A percentile compares a stretch with the other conserved stretches of the same genome.
Conservation (phyloP, 1,140 invertebrate genomes). For the Brachionus paranguensis region DNA sequence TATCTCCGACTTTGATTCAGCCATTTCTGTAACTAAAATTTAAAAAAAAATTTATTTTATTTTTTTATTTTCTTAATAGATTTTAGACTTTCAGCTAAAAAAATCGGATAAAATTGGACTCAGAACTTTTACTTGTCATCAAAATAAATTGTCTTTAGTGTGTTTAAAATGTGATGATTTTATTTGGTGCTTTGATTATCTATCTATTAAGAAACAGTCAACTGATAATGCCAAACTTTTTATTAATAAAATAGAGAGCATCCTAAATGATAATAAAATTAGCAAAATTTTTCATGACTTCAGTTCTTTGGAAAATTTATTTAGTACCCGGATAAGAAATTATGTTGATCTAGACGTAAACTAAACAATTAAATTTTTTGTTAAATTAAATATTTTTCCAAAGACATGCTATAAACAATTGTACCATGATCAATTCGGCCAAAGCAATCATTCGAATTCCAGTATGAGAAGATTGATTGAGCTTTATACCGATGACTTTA, state of each 20-base stretch:
- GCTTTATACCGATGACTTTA: background rate
- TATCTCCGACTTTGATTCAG: background rate
- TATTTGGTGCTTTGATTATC: conserved; percentile 6
- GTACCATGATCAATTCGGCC: background rate
- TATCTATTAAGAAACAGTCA: background rate
- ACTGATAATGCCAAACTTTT: background rate
- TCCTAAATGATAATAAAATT: background rate
- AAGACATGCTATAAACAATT: background rate
- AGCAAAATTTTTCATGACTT: background rate
- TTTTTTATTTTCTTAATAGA: background rate
- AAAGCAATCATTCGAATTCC: background rate
- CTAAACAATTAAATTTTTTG: background rate
- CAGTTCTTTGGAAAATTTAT: background rate
- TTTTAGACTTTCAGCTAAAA: background rate
- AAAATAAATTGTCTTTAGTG: background rate
- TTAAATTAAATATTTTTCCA: background rate
- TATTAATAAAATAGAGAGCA: background rate
- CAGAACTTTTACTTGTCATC: background rate
- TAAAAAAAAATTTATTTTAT: background rate
- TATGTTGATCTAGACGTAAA: conserved; percentile 14
- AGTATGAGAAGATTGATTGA: background rate
- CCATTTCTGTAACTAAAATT: background rate
- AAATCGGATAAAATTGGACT: background rate
- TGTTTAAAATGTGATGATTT: background rate
- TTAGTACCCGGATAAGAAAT: background rate